Conservation (phyloP, 2,888 invertebrate species). For the Melolontha melolontha region DNA sequence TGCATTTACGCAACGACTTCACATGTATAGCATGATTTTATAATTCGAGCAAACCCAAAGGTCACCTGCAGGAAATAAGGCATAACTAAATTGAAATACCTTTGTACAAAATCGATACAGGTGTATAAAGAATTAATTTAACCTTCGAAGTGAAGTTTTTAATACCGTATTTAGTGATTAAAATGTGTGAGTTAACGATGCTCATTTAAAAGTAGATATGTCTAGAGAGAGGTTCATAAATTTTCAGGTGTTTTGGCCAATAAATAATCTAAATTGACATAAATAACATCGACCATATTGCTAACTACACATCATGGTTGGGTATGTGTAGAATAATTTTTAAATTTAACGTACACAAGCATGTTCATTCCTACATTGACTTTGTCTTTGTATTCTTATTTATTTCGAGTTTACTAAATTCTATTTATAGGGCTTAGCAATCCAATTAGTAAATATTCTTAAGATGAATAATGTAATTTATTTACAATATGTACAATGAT, state of each 20-base stretch:
- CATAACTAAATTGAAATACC: neutral
- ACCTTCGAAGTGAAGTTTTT: conserved; percentile 7
- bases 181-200: neutral
- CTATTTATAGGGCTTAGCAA: too few relatives aligned
- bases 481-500: too few relatives aligned
- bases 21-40: conserved; percentile 1
- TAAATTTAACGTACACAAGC: too few relatives aligned
- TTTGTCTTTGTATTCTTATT: too few relatives aligned
- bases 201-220: neutral
- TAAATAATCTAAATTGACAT: neutral
- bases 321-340: too few relatives aligned
- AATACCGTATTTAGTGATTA: neutral
- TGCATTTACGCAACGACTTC: neutral
- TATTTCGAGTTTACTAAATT: too few relatives aligned
- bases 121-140: conserved; percentile 1
- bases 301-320: too few relatives aligned
- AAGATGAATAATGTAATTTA: too few relatives aligned
- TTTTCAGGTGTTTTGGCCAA: neutral
- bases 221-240: neutral
- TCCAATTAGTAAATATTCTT: too few relatives aligned
- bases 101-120: neutral
- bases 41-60: conserved; percentile 10
- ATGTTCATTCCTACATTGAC: too few relatives aligned
- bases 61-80: conserved; percentile 1
- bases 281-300: too few relatives aligned